A percentile compares a stretch with the other conserved stretches of the same genome.
Conservation (phyloP, 2,113 vertebrate genomes). For the Coturnix japonica region DNA sequence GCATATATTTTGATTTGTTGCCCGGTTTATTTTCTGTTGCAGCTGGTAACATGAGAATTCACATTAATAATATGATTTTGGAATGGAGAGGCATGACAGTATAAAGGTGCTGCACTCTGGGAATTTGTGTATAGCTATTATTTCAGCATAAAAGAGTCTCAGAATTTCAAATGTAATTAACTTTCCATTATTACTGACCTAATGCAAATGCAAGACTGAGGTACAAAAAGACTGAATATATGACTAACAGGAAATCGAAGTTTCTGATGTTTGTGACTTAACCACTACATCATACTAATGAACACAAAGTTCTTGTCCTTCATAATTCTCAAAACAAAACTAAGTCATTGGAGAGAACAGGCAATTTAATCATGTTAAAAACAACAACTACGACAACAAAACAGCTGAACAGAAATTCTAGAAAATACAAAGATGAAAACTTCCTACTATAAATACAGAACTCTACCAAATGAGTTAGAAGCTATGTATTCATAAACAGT, state of each 20-base stretch:
- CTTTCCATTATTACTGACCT: neutral
- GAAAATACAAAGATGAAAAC: neutral
- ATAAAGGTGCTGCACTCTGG: neutral
- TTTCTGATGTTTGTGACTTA: neutral
- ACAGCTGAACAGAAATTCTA: neutral
- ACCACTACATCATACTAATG: neutral
- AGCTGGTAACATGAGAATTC: neutral
- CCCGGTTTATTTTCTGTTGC: neutral
- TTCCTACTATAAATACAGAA: fast-evolving
- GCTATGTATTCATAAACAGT: neutral
- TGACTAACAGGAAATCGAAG: neutral
- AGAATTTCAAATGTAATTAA: neutral
- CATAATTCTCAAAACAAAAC: neutral
- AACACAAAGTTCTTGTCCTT: neutral
- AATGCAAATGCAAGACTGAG: neutral
- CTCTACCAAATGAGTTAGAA: neutral
- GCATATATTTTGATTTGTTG: neutral
- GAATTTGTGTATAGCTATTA: neutral
- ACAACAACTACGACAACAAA: neutral
- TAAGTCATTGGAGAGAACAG: neutral
- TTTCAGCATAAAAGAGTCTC: neutral
- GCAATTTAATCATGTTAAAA: neutral
- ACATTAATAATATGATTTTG: neutral
- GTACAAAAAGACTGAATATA: neutral
- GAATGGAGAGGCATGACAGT: neutral